These are phyloP conservation scores for Strigamia maritima DNA, from an alignment of 2,888 invertebrate species.

Conservation along the genomic window DNA sequence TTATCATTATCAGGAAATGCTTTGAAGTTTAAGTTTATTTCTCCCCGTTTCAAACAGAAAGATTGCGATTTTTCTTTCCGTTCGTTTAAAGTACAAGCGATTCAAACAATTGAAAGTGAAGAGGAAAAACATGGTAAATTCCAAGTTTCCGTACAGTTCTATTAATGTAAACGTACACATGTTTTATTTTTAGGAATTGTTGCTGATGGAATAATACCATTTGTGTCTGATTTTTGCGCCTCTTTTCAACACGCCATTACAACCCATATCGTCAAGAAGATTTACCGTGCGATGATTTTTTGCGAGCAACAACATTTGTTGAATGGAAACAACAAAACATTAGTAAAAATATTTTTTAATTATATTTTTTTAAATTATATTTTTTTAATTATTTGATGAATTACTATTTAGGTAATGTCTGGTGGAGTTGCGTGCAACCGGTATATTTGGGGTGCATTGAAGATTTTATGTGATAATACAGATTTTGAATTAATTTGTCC, in stretches of 20 bases:
- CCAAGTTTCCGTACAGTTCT: too few relatives aligned
- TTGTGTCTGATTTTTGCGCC: constrained; percentile 77
- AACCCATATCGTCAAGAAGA: constrained; percentile 74
- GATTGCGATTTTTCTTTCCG: constrained; percentile 91
- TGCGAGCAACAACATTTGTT: constrained; percentile 62
- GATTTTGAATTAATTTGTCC: constrained; percentile 66
- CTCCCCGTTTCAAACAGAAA: constrained; percentile 62
- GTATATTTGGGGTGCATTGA: constrained; percentile 69
- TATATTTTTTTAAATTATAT: too few relatives aligned
- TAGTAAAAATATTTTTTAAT: constrained; percentile 55
- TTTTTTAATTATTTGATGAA: neutral
- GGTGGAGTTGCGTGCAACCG: constrained; percentile 96
- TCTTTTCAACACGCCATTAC: constrained; percentile 71
- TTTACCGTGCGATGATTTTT: constrained; percentile 79
- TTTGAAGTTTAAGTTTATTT: constrained; percentile 63
- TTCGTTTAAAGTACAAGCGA: constrained; percentile 68
- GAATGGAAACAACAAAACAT: constrained; percentile 58
- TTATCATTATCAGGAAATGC: constrained; percentile 70
- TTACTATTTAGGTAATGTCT: constrained; percentile 71
- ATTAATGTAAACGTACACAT: too few relatives aligned
- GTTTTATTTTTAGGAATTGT: constrained; percentile 54
- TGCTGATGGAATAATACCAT: constrained; percentile 70
- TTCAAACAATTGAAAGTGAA: constrained; percentile 58
- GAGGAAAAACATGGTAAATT: constrained; percentile 59
- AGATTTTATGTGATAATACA: constrained; percentile 64